phyloP scores from a whole-genome alignment of 2,888 invertebrate species.

The Leuctra nigra region DNA sequence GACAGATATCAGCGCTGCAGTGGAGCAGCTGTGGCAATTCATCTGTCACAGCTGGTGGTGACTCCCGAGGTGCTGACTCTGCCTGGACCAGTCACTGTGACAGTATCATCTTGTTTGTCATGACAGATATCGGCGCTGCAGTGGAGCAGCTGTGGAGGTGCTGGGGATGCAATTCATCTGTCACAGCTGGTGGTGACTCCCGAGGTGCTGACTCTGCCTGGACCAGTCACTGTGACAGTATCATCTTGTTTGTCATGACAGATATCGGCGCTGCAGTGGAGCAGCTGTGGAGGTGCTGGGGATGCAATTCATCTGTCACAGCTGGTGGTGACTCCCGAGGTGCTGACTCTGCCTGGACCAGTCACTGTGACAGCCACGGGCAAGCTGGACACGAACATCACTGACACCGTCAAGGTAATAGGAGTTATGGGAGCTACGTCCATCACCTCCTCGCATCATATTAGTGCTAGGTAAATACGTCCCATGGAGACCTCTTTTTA shows the following conservation, averaged over 20 bases:
- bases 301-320: conserved; percentile 13
- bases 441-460: no score
- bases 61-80: conserved; percentile 1
- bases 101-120: no score
- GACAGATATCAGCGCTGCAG: conserved; percentile 1
- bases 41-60: conserved; percentile 12
- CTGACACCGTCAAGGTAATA: conserved; percentile 25
- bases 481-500: no score
- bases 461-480: no score
- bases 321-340: conserved; percentile 14
- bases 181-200: conserved; percentile 12
- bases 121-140: neutral
- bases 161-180: conserved; percentile 13
- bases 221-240: conserved; percentile 13
- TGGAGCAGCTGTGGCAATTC: conserved; percentile 18
- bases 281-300: conserved; percentile 17
- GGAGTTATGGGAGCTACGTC: no score
- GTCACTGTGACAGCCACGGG: conserved; percentile 16
- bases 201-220: neutral
- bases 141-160: conserved; percentile 22
- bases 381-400: conserved; percentile 3
- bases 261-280: conserved; percentile 15
- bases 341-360: conserved; percentile 3
- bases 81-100: conserved; percentile 14
- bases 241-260: no score